Percentiles rank a stretch among this genome's conserved stretches.
Conservation (phyloP, 2,797 vertebrate species). For the Smutsia gigantea region DNA sequence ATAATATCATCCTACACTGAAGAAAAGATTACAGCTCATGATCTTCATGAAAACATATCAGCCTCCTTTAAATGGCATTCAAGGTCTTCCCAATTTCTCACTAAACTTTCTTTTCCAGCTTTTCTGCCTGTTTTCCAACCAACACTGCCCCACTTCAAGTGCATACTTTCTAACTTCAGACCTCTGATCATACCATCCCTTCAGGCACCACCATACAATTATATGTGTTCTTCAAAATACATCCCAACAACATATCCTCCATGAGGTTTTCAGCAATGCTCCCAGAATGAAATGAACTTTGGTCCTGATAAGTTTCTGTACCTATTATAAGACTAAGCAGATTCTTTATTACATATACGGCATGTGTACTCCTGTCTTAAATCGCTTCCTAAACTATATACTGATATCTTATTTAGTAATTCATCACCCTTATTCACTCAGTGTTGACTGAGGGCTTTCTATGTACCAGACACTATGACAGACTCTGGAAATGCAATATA, state of each 20-base stretch:
- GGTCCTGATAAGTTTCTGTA: neutral
- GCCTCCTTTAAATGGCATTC: neutral
- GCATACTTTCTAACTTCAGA: neutral
- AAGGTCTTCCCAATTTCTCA: neutral
- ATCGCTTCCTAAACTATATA: neutral
- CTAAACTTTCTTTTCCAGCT: neutral
- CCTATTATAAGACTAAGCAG: neutral
- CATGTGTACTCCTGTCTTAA: neutral
- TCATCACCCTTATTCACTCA: neutral
- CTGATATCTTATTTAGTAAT: neutral
- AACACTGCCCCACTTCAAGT: no score
- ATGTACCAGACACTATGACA: neutral
- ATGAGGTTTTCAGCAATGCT: neutral
- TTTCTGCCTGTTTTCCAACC: neutral
- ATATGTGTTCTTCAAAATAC: neutral
- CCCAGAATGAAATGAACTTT: neutral
- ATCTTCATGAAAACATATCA: neutral
- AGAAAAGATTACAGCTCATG: neutral
- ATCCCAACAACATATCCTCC: neutral
- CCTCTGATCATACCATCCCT: neutral
- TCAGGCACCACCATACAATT: neutral
- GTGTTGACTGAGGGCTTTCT: neutral
- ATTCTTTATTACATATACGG: neutral
- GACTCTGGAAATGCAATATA: neutral
- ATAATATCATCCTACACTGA: no score